Base-by-base conservation (phyloP, 2,113 vertebrate species). In the Okapia johnstoni region DNA sequence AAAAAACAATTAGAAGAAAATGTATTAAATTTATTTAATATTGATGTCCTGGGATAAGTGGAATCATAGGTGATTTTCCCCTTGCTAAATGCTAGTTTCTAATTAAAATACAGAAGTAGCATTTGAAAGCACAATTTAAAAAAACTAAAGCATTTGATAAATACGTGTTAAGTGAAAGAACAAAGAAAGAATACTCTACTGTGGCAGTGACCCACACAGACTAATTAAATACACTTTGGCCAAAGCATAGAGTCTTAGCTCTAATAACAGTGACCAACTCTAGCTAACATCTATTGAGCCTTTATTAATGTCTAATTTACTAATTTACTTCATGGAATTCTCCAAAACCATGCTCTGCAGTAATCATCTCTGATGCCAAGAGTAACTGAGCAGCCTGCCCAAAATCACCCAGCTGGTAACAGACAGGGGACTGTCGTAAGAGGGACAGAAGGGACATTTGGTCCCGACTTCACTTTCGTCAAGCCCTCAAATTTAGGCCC, bases 401-500 rank as follows among this genome's bases (percentile, higher is more conserved):
- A 79, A 81, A 60, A 76, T 96, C 85, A 93, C 76, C 26, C 85
- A 66, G 70, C 60, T 81, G 61, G 83, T 79, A 28, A 84, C 40
- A 88, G 73, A 15, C 33, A 50, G 85, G 48, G 76, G 63, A 97
- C 61, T 43, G 48, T 79, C 90, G 93, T 48, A 95, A 73, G 85
- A 94, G 55, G 46, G 25, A 89, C 60, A 94, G 85, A 85, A 93
- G 61, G 52, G 60, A 96, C 84, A 92, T 94, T 94, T 96, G 92
- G 60, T 80, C 46, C 57, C 7, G 10, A 90, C 23, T 58, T 66
- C 70, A 84, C 52, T 80, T 84, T 88, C 5, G 7, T 93, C 88
- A 97, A 91, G 80, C 28, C 66, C 13, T 96, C 81, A 88, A 83
- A 95, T 95, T 85, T 97, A 96, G 81, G 96, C 15, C 63, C 87